Base-by-base conservation (phyloP, 1,140 invertebrate species). In the Anastrepha ludens region DNA sequence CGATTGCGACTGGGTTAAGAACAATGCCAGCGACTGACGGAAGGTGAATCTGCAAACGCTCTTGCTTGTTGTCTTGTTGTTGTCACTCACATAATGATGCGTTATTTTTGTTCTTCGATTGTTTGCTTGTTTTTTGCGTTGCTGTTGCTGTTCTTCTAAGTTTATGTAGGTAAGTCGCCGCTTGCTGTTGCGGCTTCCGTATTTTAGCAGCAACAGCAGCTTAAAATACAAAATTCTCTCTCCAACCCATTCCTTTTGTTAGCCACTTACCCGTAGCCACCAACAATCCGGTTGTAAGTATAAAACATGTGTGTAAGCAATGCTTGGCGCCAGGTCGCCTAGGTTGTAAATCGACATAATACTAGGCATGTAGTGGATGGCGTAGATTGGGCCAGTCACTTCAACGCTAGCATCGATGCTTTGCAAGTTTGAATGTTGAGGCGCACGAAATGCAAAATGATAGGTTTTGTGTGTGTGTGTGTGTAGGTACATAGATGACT, bases 151-250 rank as follows among this genome's bases (percentile, higher is more conserved):
- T 29, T 29, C 29, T 29, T 29, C 29, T 1, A 29, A 29, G 29
- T 55, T 58, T 50, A 13, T 44, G n/a, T 55, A 81, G 50, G 74
- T 81, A 50, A 81, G 47, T 81, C 55, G 74, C 17, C 47, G 11
- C 17, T 55, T 11, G 47, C 55, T 55, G 47, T 50, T 81, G 70
- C 47, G 70, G 41, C 70, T 74, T 74, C 44, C 44, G 70, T 74
- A 13, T 81, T 81, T 15, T 55, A 7, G 17, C 47, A n/a, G 74
- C 74, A 17, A 41, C 74, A 20, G 74, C 47, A 81, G 17, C 74
- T 81, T 81, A 20, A 55, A 81, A 81, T 81, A 47, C 74, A 81
- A 81, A 81, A 55, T n/a, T 7, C n/a, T 55, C 74, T 29, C 47
- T n/a, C 47, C 50, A 4, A n/a, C 74, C 4, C 17, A 20, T 13